Evolutionary conservation across 2,113 vertebrate genomes (phyloP), one percentile per base, ranked within the genome.

Genomic region (Pao palembangensis): DNA sequence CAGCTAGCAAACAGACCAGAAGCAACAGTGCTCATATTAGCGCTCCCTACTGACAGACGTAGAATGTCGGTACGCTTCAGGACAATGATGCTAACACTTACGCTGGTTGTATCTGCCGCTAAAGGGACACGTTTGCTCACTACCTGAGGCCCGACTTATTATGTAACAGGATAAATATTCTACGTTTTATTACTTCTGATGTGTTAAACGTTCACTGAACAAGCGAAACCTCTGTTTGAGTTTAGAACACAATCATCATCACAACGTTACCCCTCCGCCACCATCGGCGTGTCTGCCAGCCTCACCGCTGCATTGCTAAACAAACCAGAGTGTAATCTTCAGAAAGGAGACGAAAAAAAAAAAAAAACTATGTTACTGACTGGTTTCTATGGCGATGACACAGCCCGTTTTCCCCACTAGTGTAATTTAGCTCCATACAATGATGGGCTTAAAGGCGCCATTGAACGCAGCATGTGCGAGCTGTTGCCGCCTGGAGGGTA

Each of bases 361-460:
- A 38, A 64, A 62, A 55, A 64, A 69, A 13, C 54, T 20, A 51
- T 28, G 53, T 61, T 54, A 75, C 38, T 23, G 28, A 25, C 38
- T 61, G 63, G 78, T 77, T 83, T 83, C 80, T 81, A 76, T 77
- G 80, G 75, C 68, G 70, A 85, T 81, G 23, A 54, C 56, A 50
- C 17, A 0, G 42, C 42, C 8, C 21, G 10, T 31, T 46, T 46
- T 38, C 64, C 28, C 47, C 42, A 25, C 46, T 17, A 18, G 19
- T 41, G 41, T 57, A 50, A 57, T 12, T 19, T 31, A 61, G 28
- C 61, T 64, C 21, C 51, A 23, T 56, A 55, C 41, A 11, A 48
- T 16, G 21, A 55, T 0, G 13, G 14, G 52, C 14, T 43, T 19
- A 61, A 25, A 44, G 46, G 56, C 5, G 6, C 58, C 51, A 73